A percentile compares a stretch with the other conserved stretches of the same genome.
phyloP scores from a whole-genome alignment of 2,888 invertebrate species.

The Scaeva pyrastri region DNA sequence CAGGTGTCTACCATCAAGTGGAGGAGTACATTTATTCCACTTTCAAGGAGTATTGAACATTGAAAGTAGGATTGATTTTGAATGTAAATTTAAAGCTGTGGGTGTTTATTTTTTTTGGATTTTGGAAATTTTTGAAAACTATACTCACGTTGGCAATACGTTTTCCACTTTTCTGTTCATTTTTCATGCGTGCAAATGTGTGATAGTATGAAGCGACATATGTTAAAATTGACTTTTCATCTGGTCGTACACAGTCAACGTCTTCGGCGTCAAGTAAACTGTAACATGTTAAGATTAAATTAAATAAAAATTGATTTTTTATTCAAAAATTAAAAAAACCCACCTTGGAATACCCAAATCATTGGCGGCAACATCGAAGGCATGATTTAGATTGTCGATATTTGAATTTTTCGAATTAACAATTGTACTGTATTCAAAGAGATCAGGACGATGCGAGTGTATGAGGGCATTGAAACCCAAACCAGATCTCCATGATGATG shows the following conservation, averaged over 20 bases:
- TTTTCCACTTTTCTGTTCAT: constrained; percentile 98
- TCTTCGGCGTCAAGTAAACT: constrained; percentile 98
- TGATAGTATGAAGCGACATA: constrained; percentile 99
- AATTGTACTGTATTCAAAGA: constrained; percentile 94
- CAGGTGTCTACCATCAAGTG: no score
- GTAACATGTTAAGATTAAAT: constrained; percentile 3
- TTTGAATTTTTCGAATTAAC: constrained; percentile 89
- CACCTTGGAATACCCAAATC: constrained; percentile 95
- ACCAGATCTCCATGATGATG: constrained; percentile 97
- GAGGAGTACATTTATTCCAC: no score
- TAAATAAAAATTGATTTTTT: neutral
- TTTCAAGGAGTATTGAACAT: no score
- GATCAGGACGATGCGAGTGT: constrained; percentile 98
- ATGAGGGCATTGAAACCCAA: constrained; percentile 99
- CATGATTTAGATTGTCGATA: constrained; percentile 98
- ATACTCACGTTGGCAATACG: constrained; percentile 96
- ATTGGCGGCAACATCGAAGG: constrained; percentile 96
- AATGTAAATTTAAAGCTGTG: no score
- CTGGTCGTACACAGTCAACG: constrained; percentile 96
- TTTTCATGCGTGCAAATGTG: constrained; percentile 99
- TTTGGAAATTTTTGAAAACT: neutral
- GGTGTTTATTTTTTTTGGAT: neutral
- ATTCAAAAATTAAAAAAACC: neutral
- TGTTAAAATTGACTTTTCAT: constrained; percentile 99
- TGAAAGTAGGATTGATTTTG: no score